Percentiles rank a stretch among this genome's conserved stretches.
Conservation (phyloP, 2,888 invertebrate genomes). For the Drosophila rubida region DNA sequence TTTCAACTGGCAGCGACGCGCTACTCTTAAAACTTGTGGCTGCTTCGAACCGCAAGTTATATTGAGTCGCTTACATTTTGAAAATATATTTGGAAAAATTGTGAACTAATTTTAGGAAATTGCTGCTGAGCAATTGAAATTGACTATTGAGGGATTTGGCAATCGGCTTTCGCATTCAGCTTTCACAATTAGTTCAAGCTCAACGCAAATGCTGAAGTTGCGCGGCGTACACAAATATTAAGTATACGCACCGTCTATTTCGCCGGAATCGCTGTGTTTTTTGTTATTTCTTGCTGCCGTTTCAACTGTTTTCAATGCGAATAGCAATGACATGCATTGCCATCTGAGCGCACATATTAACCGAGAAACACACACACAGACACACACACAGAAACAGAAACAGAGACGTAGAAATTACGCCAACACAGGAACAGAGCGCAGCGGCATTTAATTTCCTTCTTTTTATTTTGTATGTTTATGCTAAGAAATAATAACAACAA, state of each 20-base stretch:
- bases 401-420: not conserved
- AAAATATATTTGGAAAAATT: too few relatives aligned
- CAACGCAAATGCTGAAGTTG: not conserved
- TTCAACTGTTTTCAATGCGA: slow-evolving; percentile 27
- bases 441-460: slow-evolving; percentile 53
- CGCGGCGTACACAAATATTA: slow-evolving; percentile 7
- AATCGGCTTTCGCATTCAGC: too few relatives aligned
- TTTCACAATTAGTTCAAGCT: slow-evolving; percentile 9
- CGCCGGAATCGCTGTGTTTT: slow-evolving; percentile 1
- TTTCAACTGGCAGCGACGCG: too few relatives aligned
- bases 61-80: too few relatives aligned
- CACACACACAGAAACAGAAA: slow-evolving; percentile 8
- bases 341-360: slow-evolving; percentile 20
- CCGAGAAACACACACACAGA: slow-evolving; percentile 21
- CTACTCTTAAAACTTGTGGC: too few relatives aligned
- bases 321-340: slow-evolving; percentile 38
- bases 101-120: too few relatives aligned
- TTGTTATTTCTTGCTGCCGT: slow-evolving; percentile 26
- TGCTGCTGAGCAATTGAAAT: too few relatives aligned
- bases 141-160: too few relatives aligned
- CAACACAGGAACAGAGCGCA: slow-evolving; percentile 38
- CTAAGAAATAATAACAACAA: slow-evolving; percentile 48
- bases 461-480: slow-evolving; percentile 61
- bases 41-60: too few relatives aligned
- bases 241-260: slow-evolving; percentile 26